Base-by-base conservation (phyloP, 2,888 invertebrate genomes). In the Ormyrus labotus region DNA sequence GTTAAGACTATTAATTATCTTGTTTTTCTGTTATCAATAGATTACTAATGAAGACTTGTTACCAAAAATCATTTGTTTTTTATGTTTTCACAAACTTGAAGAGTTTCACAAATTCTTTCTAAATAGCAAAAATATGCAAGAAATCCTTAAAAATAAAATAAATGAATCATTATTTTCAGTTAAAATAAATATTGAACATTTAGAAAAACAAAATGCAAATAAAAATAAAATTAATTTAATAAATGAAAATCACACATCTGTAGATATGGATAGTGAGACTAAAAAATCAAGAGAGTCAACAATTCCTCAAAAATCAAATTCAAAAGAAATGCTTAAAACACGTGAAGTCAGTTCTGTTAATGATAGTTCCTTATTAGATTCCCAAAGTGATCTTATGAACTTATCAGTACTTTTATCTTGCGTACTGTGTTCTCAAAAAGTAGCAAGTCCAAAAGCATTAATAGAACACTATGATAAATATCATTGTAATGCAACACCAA, bases 91-190 rank as follows among this genome's bases (percentile, higher is more conserved):
- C 47, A 48, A 45, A 19, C 64, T 73, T 47, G 64, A 73, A 55
- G 64, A 73, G 47, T 73, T 73, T 48, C 55, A 73, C 13, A n/a
- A 64, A 55, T 73, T 73, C 6, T 73, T 73, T 19, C 48, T 64
- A 48, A 53, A 2, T 8, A 64, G 55, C 13, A 55, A 55, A 5
- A 73, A 63, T 6, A 64, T 73, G 47, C 73, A 73, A 19, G 3
- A 9, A 6, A 5, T 64, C 5, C 48, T 73, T 5, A 63, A 73
- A 10, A 57, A 51, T 57, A 55, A 63, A 7, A 64, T 73, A 13
- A 73, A 47, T 19, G 57, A 73, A 19, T 73, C 64, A 47, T 57
- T 63, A 64, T 73, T 13, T 55, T 51, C 50, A 19, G 48, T 64
- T 4, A 64, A 64, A 64, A 73, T 73, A n/a, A 73, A 73, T 10